phyloP scores from a whole-genome alignment of 1,140 invertebrate species.

The Neodiprion lecontei region DNA sequence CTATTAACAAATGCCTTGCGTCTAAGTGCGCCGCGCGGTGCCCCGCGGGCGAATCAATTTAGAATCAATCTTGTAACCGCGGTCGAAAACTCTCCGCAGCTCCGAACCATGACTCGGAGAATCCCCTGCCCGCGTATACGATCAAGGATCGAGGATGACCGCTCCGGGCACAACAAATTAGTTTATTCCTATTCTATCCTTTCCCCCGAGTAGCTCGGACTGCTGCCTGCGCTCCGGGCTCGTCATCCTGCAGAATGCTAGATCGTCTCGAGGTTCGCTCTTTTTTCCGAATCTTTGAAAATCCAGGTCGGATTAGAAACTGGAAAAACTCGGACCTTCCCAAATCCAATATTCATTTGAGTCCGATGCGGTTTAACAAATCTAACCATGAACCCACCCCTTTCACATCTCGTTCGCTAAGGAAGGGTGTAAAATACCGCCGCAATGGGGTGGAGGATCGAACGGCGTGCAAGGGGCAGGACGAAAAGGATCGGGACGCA shows the following conservation, averaged over 20 bases:
- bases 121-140: neutral
- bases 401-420: neutral
- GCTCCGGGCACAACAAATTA: slow-evolving; percentile 11
- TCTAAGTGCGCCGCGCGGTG: slow-evolving; percentile 1
- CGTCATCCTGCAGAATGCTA: neutral
- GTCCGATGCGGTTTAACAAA: too few species aligned
- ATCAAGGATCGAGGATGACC: neutral
- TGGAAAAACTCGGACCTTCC: neutral
- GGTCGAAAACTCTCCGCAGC: neutral
- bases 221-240: neutral
- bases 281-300: neutral
- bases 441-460: too few species aligned
- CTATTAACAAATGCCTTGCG: slow-evolving; percentile 2
- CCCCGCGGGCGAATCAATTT: slow-evolving; percentile 28
- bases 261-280: neutral
- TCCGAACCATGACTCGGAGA: slow-evolving; percentile 5
- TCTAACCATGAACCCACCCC: too few species aligned
- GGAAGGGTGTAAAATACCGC: neutral
- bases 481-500: too few species aligned
- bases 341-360: neutral
- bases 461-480: too few species aligned
- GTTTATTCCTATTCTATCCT: slow-evolving; percentile 8
- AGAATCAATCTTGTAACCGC: slow-evolving; percentile 23
- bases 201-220: neutral
- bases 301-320: neutral